Conservation (phyloP, 2,888 invertebrate genomes). For the Dryocosmus kuriphilus region DNA sequence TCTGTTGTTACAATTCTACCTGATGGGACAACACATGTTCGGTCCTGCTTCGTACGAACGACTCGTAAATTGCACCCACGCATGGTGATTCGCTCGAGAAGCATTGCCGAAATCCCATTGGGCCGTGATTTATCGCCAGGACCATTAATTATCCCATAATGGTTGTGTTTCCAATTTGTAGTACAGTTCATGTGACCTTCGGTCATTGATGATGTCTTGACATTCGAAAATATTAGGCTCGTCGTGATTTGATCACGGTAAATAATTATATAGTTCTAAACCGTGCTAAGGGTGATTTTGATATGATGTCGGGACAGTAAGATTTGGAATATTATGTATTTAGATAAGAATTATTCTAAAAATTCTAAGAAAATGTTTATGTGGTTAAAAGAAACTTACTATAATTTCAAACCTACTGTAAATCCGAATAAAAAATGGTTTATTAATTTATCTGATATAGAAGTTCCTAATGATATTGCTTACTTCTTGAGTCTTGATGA, state of each 20-base stretch:
- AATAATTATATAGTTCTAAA: background rate
- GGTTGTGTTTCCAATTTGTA: slow-evolving; percentile 58
- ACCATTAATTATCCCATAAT: slow-evolving; percentile 63
- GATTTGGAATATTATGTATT: background rate
- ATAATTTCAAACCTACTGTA: too few species aligned
- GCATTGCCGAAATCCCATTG: slow-evolving; percentile 50
- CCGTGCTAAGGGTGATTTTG: background rate
- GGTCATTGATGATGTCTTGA: slow-evolving; percentile 2
- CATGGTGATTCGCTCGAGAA: slow-evolving; percentile 44
- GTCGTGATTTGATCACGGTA: background rate
- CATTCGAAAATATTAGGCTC: background rate
- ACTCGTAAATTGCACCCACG: slow-evolving; percentile 68
- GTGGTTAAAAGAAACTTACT: too few species aligned
- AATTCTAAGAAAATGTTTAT: too few species aligned
- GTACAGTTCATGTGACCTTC: slow-evolving; percentile 37
- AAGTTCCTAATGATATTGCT: too few species aligned
- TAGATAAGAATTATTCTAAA: too few species aligned
- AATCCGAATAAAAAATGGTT: too few species aligned
- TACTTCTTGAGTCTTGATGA: too few species aligned
- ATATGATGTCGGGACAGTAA: background rate
- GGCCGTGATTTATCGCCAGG: slow-evolving; percentile 63
- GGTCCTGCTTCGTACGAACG: slow-evolving; percentile 45
- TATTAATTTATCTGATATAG: too few species aligned
- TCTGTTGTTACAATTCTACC: slow-evolving; percentile 50
- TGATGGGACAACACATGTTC: slow-evolving; percentile 63